Evolutionary conservation across 2,113 vertebrate genomes (phyloP).

Genomic region (Alouatta palliata): DNA sequence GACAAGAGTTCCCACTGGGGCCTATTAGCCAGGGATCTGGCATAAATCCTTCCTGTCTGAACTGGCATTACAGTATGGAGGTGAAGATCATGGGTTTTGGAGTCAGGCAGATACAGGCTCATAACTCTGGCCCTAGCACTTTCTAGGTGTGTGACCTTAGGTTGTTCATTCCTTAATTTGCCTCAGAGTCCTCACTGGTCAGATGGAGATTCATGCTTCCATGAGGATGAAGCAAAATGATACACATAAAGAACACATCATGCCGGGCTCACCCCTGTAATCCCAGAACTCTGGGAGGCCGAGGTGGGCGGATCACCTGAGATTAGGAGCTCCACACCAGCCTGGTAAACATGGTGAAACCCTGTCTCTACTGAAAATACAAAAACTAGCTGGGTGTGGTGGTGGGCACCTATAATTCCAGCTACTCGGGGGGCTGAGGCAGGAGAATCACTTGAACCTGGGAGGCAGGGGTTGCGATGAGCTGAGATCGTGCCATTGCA

Average conservation of each 20-base stretch:
- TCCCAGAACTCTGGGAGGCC: background rate
- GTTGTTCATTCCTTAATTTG: background rate
- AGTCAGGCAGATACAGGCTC: background rate
- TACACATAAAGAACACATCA: background rate
- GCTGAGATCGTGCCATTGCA: background rate
- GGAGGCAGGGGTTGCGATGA: background rate
- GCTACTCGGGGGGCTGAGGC: background rate
- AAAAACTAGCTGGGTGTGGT: background rate
- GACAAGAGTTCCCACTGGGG: conserved; percentile 27
- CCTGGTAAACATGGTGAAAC: background rate
- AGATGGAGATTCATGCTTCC: background rate
- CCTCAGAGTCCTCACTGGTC: background rate
- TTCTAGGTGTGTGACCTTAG: background rate
- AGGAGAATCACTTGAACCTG: background rate
- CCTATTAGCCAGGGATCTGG: conserved; percentile 35
- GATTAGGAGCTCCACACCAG: background rate
- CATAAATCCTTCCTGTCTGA: background rate
- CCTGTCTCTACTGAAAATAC: background rate
- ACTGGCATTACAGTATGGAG: background rate
- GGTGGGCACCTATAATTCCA: background rate
- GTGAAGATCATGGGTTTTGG: background rate
- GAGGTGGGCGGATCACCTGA: background rate
- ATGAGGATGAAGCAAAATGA: background rate
- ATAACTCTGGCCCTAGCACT: background rate
- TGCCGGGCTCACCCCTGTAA: background rate